Conservation (phyloP, 2,113 vertebrate species). For the Atractosteus spatula region DNA sequence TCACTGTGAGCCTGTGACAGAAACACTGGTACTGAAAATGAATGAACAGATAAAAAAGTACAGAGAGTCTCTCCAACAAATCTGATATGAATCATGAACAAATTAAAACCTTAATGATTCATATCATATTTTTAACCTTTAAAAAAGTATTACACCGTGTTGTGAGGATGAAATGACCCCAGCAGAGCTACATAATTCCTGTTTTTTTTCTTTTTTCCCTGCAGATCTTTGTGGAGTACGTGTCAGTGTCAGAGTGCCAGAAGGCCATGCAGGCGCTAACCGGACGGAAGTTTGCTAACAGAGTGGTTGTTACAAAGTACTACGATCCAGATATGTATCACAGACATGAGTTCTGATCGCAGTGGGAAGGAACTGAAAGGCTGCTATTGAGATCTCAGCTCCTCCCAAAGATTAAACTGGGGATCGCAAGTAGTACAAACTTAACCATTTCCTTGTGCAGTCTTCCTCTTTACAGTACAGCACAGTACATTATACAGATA, state of each 20-base stretch:
- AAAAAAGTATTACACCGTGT: too few species aligned
- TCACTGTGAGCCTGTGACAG: too few species aligned
- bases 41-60: too few species aligned
- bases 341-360: slow-evolving; percentile 65
- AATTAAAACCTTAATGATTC: too few species aligned
- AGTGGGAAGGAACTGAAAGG: neutral
- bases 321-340: slow-evolving; percentile 70
- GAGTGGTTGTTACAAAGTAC: slow-evolving; percentile 73
- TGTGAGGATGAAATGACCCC: too few species aligned
- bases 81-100: too few species aligned
- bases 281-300: slow-evolving; percentile 71
- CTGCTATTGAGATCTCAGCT: neutral
- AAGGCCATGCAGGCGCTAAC: slow-evolving; percentile 72
- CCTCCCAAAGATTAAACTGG: neutral
- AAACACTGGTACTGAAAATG: too few species aligned
- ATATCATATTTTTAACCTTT: too few species aligned
- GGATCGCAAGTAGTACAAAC: neutral
- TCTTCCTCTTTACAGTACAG: slow-evolving; percentile 24
- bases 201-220: neutral
- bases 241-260: slow-evolving; percentile 67
- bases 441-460: slow-evolving; percentile 24
- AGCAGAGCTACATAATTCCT: too few species aligned
- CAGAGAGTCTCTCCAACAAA: too few species aligned
- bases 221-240: slow-evolving; percentile 71
- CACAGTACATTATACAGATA: slow-evolving; percentile 27